Conservation (phyloP, 2,797 vertebrate species). For the Enteromius afrohamiltoni region DNA sequence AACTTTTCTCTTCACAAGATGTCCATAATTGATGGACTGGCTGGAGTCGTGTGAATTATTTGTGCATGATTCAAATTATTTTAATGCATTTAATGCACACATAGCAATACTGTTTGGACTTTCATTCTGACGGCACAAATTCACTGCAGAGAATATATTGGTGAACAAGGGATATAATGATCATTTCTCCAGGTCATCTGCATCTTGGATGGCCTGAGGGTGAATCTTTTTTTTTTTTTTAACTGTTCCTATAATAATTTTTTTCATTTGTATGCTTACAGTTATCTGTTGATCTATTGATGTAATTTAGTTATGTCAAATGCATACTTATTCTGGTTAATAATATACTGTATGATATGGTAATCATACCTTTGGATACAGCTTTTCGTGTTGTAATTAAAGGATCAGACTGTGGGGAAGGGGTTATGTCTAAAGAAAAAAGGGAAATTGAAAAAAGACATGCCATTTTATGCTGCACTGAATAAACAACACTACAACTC, state of each 20-base stretch:
- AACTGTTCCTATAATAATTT: neutral
- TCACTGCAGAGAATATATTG: neutral
- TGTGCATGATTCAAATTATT: neutral
- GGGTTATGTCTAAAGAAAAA: conserved; percentile 15
- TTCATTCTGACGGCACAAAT: neutral
- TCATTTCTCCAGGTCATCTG: neutral
- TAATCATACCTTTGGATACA: conserved; percentile 1
- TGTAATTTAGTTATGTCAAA: neutral
- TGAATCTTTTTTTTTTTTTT: neutral
- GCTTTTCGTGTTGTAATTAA: conserved; percentile 30
- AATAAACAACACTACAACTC: neutral
- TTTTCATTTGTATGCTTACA: neutral
- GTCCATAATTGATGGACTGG: neutral
- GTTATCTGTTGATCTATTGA: neutral
- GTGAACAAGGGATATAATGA: neutral
- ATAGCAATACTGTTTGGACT: neutral
- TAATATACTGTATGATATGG: neutral
- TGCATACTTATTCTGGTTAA: neutral
- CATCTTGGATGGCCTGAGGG: neutral
- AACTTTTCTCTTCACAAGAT: neutral
- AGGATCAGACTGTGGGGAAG: neutral
- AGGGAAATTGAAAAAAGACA: neutral
- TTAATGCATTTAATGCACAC: too few species aligned
- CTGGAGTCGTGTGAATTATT: neutral
- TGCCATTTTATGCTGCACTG: neutral